Conservation (phyloP, 2,888 invertebrate genomes). For the Nomada fucata region DNA sequence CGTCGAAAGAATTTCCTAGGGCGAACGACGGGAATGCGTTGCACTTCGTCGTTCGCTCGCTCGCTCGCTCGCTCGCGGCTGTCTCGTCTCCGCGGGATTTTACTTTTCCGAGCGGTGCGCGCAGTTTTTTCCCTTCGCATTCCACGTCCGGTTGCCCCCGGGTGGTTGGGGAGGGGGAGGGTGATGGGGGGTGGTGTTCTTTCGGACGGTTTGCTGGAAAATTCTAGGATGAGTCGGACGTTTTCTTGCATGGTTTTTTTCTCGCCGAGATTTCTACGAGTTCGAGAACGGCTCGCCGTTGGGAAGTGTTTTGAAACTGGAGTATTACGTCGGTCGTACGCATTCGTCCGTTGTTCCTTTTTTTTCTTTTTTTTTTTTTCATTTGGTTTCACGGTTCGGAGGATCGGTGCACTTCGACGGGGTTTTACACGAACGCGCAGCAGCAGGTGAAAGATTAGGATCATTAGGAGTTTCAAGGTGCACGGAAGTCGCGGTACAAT, state of each 20-base stretch:
- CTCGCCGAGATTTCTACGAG: background rate
- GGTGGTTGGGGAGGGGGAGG: too few relatives aligned
- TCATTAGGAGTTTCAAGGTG: too few relatives aligned
- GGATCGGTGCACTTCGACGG: too few relatives aligned
- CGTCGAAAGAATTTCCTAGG: slow-evolving; percentile 13
- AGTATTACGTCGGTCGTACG: too few relatives aligned
- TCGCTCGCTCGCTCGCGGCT: background rate
- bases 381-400: too few relatives aligned
- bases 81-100: background rate
- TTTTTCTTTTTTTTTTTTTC: too few relatives aligned
- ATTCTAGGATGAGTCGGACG: background rate
- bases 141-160: background rate
- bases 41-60: background rate
- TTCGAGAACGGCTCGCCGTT: background rate
- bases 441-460: too few relatives aligned
- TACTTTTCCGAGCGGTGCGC: background rate
- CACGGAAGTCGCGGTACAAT: too few relatives aligned
- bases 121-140: background rate
- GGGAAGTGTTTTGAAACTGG: background rate
- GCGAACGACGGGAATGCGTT: slow-evolving; percentile 1
- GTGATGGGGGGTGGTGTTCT: too few relatives aligned
- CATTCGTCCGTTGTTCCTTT: too few relatives aligned
- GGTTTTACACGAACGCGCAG: too few relatives aligned
- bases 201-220: background rate
- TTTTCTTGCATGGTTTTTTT: background rate